Percentiles rank a stretch among this genome's conserved stretches.
phyloP scores from a whole-genome alignment of 2,888 invertebrate genomes.

The Cryptus armator region DNA sequence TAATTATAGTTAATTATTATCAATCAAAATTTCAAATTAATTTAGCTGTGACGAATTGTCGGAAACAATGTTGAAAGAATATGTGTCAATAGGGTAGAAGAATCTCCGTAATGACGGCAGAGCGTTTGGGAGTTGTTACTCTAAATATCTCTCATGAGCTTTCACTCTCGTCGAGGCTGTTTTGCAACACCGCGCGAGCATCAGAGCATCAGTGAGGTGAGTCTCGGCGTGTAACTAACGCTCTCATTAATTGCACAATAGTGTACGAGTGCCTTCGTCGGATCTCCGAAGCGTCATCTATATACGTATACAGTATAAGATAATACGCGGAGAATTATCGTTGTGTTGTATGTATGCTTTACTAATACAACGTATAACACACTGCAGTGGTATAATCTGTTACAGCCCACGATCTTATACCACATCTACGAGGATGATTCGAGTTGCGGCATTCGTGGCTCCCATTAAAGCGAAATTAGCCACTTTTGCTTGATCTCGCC shows the following conservation, averaged over 20 bases:
- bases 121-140: slow-evolving; percentile 17
- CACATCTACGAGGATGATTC: slow-evolving; percentile 63
- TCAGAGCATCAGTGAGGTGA: slow-evolving; percentile 28
- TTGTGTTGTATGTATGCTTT: neutral
- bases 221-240: slow-evolving; percentile 60
- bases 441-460: slow-evolving; percentile 69
- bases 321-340: neutral
- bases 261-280: slow-evolving; percentile 53
- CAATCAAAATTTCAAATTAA: neutral
- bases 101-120: slow-evolving; percentile 12
- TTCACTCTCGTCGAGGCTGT: slow-evolving; percentile 60
- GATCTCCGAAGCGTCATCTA: slow-evolving; percentile 37
- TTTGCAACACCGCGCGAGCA: slow-evolving; percentile 52
- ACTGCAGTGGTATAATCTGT: slow-evolving; percentile 53
- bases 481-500: slow-evolving; percentile 69
- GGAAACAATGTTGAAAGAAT: slow-evolving; percentile 6
- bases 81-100: slow-evolving; percentile 18
- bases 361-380: neutral
- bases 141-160: slow-evolving; percentile 62
- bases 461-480: slow-evolving; percentile 72
- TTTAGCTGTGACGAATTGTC: slow-evolving; percentile 39
- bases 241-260: slow-evolving; percentile 73
- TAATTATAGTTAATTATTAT: neutral
- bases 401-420: slow-evolving; percentile 65
- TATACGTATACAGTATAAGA: neutral